Percentiles rank a stretch among this genome's conserved stretches.
Conservation (phyloP, 2,888 invertebrate genomes). For the Amblyteles armatorius region DNA sequence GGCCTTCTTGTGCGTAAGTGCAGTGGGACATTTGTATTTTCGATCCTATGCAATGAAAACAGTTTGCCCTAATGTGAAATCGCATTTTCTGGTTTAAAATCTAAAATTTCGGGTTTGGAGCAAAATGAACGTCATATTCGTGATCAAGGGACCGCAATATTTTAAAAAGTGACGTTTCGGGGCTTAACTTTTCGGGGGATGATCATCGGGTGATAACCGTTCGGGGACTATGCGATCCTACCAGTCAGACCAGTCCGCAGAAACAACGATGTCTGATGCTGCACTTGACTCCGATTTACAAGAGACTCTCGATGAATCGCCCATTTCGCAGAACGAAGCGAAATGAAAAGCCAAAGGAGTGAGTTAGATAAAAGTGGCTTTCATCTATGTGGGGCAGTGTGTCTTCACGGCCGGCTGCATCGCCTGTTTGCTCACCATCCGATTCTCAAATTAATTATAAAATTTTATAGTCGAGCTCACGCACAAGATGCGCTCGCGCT, state of each 20-base stretch:
- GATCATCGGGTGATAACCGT: too few species aligned
- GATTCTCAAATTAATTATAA: slow-evolving; percentile 73
- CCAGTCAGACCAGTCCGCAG: not conserved
- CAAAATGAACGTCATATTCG: too few species aligned
- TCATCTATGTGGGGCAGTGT: slow-evolving; percentile 62
- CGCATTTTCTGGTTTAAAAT: too few species aligned
- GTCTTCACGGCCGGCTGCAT: slow-evolving; percentile 59
- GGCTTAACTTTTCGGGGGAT: too few species aligned
- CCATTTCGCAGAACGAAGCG: not conserved
- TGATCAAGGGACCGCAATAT: too few species aligned
- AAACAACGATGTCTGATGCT: not conserved
- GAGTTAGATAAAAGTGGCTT: not conserved
- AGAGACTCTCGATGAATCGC: not conserved
- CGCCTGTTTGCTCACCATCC: slow-evolving; percentile 49
- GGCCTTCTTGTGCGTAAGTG: too few species aligned
- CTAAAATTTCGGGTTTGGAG: too few species aligned
- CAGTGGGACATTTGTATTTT: too few species aligned
- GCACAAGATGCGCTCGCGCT: slow-evolving; percentile 55
- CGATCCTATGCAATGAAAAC: too few species aligned
- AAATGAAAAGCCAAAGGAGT: slow-evolving; percentile 24
- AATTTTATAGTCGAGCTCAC: slow-evolving; percentile 75
- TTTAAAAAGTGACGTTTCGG: too few species aligned
- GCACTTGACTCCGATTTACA: not conserved
- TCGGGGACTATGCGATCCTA: too few species aligned
- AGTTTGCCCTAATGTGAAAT: too few species aligned